A percentile compares a stretch with the other conserved stretches of the same genome.
phyloP scores from a whole-genome alignment of 2,797 vertebrate species.

The Podarcis siculus region DNA sequence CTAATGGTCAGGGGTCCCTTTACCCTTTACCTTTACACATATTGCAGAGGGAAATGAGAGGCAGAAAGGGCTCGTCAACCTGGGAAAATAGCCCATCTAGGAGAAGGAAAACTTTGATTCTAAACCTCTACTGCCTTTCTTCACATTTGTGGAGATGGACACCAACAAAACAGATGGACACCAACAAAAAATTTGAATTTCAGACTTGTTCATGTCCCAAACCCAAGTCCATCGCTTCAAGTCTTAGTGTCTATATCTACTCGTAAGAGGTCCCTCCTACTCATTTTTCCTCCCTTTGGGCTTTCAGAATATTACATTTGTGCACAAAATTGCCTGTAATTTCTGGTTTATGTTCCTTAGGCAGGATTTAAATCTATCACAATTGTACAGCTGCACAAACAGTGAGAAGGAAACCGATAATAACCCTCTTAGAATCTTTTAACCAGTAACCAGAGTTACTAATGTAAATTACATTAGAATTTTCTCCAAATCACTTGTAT shows the following conservation, averaged over 20 bases:
- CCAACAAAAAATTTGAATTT: neutral
- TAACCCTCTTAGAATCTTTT: conserved; percentile 46
- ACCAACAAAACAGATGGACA: too few relatives aligned
- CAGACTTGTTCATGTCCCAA: conserved; percentile 14
- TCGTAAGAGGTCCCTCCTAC: neutral
- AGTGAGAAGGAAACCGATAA: conserved; percentile 10
- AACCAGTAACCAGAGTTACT: conserved; percentile 47
- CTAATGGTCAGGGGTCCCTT: too few relatives aligned
- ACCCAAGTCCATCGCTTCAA: neutral
- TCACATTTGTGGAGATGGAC: too few relatives aligned
- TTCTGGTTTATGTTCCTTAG: neutral
- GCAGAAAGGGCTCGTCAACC: too few relatives aligned
- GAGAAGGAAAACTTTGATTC: too few relatives aligned
- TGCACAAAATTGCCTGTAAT: conserved; percentile 31
- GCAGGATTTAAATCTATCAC: conserved; percentile 17
- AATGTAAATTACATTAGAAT: conserved; percentile 51
- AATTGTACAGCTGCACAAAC: conserved; percentile 43
- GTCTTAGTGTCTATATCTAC: neutral
- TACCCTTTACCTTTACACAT: too few relatives aligned
- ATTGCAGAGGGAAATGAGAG: too few relatives aligned
- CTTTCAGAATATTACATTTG: conserved; percentile 40
- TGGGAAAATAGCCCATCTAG: too few relatives aligned
- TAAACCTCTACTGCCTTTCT: too few relatives aligned
- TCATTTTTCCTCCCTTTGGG: neutral
- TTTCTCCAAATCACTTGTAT: conserved; percentile 57